Conservation (phyloP, 2,113 vertebrate species). For the Charina bottae region DNA sequence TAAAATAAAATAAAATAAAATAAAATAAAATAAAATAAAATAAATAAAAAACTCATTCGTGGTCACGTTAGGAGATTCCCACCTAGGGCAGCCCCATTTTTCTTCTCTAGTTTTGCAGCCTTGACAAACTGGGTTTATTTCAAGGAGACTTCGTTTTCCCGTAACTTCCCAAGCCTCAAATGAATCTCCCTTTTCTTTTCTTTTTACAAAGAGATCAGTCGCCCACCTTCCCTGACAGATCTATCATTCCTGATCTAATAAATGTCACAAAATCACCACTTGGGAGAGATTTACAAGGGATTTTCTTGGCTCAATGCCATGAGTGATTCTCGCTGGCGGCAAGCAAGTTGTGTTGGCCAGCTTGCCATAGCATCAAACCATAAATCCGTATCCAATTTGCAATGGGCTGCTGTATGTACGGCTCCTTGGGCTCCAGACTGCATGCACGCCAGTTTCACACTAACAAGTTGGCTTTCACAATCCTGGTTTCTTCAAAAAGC, state of each 20-base stretch:
- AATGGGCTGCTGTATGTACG: background rate
- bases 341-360: too few relatives aligned
- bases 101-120: background rate
- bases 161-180: background rate
- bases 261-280: background rate
- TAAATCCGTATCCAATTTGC: background rate
- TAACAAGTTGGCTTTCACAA: too few relatives aligned
- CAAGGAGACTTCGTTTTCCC: too few relatives aligned
- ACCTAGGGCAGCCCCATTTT: background rate
- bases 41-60: background rate
- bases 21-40: too few relatives aligned
- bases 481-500: too few relatives aligned
- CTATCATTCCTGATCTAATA: background rate
- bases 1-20: too few relatives aligned
- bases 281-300: background rate
- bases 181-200: background rate
- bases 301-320: background rate
- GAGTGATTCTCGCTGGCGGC: fast-evolving
- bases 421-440: background rate
- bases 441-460: background rate
- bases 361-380: background rate
- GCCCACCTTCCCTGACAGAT: background rate
- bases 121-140: background rate
- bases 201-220: background rate
- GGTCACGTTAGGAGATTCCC: background rate